Base-by-base conservation (phyloP, 2,888 invertebrate species). In the Lottia scabra region DNA sequence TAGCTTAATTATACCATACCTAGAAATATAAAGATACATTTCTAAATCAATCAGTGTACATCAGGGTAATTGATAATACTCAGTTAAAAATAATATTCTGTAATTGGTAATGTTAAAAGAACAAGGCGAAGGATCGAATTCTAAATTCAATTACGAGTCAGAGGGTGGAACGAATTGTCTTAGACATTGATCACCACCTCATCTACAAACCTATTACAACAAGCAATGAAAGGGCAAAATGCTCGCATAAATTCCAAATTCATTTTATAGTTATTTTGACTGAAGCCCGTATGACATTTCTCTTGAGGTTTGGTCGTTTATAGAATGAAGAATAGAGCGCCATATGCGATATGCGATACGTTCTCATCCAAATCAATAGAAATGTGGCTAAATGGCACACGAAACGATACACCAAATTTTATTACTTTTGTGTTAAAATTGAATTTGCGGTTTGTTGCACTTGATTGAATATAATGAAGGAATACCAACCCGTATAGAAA, bases 201-300 rank as follows among this genome's bases (percentile, higher is more conserved):
- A 56, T 56, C 19, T 56, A 56, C 56, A 56, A 56, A 56, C 56
- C 56, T 56, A 56, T 56, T 56, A 56, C 56, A 56, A 56, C 56
- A 56, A 56, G 56, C 56, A 56, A 56, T 56, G 56, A 56, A 56
- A 56, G 56, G 56, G 56, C 56, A 56, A 56, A 56, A 56, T 56
- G 56, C 23, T 56, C 12, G 56, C 19, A 56, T 56, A 56, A 56
- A 56, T 56, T 56, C 56, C 23, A 56, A 56, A 56, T 56, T 56
- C 56, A 23, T 56, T 56, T 56, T 56, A 56, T 56, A 56, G 56
- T 13, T 56, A 56, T 56, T 23, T 13, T 56, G 56, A 56, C 56
- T 56, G 23, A 56, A 56, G 23, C 56, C 56, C 56, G 56, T 56
- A 56, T 56, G 56, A 56, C 56, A 56, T 56, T 56, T 56, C 56